A percentile compares a stretch with the other conserved stretches of the same genome.
Conservation (phyloP, 2,888 invertebrate species). For the Apamea monoglypha region DNA sequence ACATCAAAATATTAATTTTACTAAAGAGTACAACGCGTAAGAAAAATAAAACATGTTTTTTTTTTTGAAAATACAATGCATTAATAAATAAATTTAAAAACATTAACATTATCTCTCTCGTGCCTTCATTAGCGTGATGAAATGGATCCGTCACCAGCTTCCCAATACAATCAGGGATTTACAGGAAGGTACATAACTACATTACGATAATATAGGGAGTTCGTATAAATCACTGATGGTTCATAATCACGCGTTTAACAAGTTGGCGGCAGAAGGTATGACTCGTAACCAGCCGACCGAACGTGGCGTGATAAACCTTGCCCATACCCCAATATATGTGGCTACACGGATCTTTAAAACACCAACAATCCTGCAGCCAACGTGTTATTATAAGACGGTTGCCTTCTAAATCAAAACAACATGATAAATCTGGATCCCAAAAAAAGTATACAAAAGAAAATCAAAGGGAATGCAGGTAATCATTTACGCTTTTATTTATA, state of each 20-base stretch:
- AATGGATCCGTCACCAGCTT: conserved; percentile 55
- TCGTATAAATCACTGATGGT: conserved; percentile 51
- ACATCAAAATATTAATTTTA: conserved; percentile 33
- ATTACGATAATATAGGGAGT: conserved; percentile 33
- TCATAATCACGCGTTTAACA: conserved; percentile 39
- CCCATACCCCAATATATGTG: not conserved
- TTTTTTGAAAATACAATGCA: conserved; percentile 28
- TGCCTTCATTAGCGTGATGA: conserved; percentile 50
- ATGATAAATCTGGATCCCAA: conserved; percentile 72
- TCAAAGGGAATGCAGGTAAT: not conserved
- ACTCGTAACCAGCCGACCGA: not conserved
- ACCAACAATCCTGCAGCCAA: conserved; percentile 25
- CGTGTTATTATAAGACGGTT: conserved; percentile 29
- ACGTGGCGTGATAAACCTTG: not conserved
- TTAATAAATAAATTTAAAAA: conserved; percentile 47
- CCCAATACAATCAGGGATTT: conserved; percentile 41
- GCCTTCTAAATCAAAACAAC: conserved; percentile 44
- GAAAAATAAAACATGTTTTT: conserved; percentile 30
- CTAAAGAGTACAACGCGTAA: conserved; percentile 27
- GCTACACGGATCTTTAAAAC: not conserved
- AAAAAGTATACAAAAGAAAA: not conserved
- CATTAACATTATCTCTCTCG: conserved; percentile 42
- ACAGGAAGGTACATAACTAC: conserved; percentile 32
- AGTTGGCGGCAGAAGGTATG: conserved; percentile 15
- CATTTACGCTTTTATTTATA: not conserved